Base-by-base conservation (phyloP, 1,140 invertebrate species). In the Cyclina sinensis region DNA sequence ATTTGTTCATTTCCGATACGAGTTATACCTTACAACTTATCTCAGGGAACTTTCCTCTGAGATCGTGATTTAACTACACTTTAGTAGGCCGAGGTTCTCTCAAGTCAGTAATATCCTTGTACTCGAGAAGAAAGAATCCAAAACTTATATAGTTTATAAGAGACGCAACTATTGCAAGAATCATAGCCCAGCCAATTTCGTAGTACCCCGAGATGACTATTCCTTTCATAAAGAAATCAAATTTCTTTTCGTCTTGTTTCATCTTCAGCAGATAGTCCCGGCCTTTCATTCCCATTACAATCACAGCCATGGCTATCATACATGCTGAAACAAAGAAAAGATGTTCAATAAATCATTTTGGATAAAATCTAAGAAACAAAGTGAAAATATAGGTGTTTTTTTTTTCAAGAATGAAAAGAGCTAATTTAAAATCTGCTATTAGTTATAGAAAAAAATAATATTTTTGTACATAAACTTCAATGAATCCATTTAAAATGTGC, bases 271-370 rank as follows among this genome's bases (percentile, higher is more conserved):
- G 24, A 54, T 88, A 88, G 54, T 88, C 86, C 21, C 78, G 57
- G 11, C 86, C 86, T 24, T 88, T 88, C 62, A 88, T 81, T 27
- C 86, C 86, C 86, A 88, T 88, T 27, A 88, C 65, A 12, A 88
- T 73, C 27, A 88, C 86, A n/a, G 86, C 48, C 86, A 88, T 88
- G 11, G 86, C 76, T n/a, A 88, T 81, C 78, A 88, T 80, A 73
- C 86, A 88, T 9, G 86, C 86, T 88, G 86, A 21, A n/a, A n/a
- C n/a, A 87, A 80, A 37, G 12, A 82, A 39, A 54, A 7, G 27
- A 79, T 30, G 51, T 48, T 57, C 37, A 30, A 74, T 24, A 68
- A 68, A 30, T 37, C 3, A 27, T 68, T n/a, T n/a, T n/a, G n/a
- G n/a, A n/a, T n/a, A n/a, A n/a, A n/a, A n/a, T n/a, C n/a, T n/a